Evolutionary conservation across 92 coral and sea anemone species (phyloP), one percentile per base, ranked within the genome.

Genomic region (Phenganax marumi): DNA sequence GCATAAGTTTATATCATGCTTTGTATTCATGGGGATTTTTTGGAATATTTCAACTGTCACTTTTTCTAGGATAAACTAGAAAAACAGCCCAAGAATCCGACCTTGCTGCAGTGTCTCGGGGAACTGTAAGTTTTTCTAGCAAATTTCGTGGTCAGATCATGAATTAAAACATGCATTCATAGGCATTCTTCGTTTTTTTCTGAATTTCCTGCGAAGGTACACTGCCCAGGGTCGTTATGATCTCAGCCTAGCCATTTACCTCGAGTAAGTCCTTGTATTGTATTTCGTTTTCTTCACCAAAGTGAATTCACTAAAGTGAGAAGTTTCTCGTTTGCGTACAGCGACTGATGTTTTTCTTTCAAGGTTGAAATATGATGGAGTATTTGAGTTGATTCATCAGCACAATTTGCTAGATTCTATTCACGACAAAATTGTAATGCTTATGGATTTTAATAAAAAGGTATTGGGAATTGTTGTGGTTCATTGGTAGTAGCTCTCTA

Each of bases 371-470:
- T 97, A 96, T 78, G 84, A 89, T 8, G 96, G 92, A 52, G 99
- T 96, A 71, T 96, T 96, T 25, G 90, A 92, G 79, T 86, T 96
- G 77, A 96, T 96, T 52, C 91, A 96, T 78, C 85, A 89, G 74
- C 99, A 96, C 83, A 93, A 96, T 88, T 76, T 96, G 86, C 91
- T 96, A 50, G 85, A 85, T 52, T 96, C 99, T 4, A 92, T 96
- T 78, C 91, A 96, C 73, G 99, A 96, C 81, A 96, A 96, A 80
- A 91, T 96, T 16, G 92, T 96, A 52, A 92, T 92, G 96, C 88
- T 96, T 57, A 92, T 96, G 91, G 97, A 96, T 22, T 96, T 96
- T 61, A 90, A 91, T 82, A 88, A 85, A 26, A 89, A 88, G 91
- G 99, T 92, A 81, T 22, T 75, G 19, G 43, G 2, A 1, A 1